phyloP scores from a whole-genome alignment of 2,888 invertebrate genomes.

The Cheilosia vernalis region DNA sequence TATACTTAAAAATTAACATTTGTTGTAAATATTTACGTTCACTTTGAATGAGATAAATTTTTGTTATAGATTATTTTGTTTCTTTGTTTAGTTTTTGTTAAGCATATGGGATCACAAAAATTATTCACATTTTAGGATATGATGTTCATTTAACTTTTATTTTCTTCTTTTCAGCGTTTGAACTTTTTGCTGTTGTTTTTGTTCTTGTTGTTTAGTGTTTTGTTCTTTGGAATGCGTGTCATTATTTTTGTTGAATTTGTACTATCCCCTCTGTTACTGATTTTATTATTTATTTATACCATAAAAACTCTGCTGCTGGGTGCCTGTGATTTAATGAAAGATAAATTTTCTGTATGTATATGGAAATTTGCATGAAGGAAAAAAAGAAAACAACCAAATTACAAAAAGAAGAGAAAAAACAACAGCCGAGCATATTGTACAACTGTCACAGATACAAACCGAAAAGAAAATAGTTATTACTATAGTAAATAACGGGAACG shows the following conservation, averaged over 20 bases:
- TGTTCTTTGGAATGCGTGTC: conserved; percentile 28
- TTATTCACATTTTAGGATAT: conserved; percentile 48
- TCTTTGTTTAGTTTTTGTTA: conserved; percentile 17
- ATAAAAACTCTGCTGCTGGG: conserved; percentile 9
- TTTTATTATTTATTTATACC: conserved; percentile 13
- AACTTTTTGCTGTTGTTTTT: conserved; percentile 9
- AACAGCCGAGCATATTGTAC: conserved; percentile 16
- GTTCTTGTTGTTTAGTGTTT: conserved; percentile 15
- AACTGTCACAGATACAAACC: conserved; percentile 38
- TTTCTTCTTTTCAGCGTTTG: not conserved
- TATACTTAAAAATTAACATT: conserved; percentile 18
- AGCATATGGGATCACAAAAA: conserved; percentile 49
- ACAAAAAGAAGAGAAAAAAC: no score
- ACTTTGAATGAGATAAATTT: conserved; percentile 3
- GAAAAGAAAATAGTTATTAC: conserved; percentile 5
- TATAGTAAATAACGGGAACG: not conserved
- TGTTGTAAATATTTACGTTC: conserved; percentile 25
- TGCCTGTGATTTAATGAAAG: conserved; percentile 7
- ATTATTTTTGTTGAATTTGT: conserved; percentile 27
- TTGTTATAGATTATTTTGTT: not conserved
- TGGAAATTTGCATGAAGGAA: not conserved
- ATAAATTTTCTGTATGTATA: conserved; percentile 19
- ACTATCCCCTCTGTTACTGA: conserved; percentile 17
- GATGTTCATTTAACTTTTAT: conserved; percentile 8
- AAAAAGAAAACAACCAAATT: not conserved